Conservation (phyloP, 23 tunicate genomes). For the Botrylloides violaceus region DNA sequence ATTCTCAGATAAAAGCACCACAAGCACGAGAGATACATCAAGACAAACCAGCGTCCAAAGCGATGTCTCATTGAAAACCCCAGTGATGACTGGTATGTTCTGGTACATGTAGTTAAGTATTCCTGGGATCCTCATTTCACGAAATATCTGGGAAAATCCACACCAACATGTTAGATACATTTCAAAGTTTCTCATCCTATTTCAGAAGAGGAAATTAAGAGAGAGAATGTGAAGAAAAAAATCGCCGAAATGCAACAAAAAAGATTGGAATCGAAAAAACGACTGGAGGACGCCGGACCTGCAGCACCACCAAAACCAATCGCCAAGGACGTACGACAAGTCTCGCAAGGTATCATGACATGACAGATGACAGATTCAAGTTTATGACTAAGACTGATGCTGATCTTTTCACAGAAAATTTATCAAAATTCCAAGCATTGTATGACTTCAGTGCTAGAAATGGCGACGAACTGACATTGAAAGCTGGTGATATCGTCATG, state of each 20-base stretch:
- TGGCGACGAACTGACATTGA: slow-evolving; percentile 68
- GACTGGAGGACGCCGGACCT: neutral
- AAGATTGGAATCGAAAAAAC: slow-evolving; percentile 42
- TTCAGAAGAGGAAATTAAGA: slow-evolving; percentile 67
- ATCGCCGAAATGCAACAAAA: slow-evolving; percentile 84
- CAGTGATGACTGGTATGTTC: neutral
- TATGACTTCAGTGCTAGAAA: slow-evolving; percentile 67
- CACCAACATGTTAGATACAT: too few species aligned
- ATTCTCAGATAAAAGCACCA: neutral
- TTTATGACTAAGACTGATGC: too few species aligned
- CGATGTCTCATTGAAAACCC: neutral
- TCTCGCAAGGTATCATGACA: neutral
- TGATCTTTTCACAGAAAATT: slow-evolving; percentile 10
- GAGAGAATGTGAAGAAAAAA: slow-evolving; percentile 49
- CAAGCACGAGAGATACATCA: neutral
- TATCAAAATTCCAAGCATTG: slow-evolving; percentile 53
- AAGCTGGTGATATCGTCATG: slow-evolving; percentile 47
- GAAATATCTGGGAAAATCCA: too few species aligned
- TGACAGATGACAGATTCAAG: too few species aligned
- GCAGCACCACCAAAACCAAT: slow-evolving; percentile 23
- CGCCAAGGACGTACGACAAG: neutral
- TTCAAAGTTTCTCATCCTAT: neutral
- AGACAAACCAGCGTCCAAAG: neutral
- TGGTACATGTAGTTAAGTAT: too few species aligned
- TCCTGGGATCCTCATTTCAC: too few species aligned